phyloP scores from a whole-genome alignment of 2,888 invertebrate genomes.

The Willowsia nigromaculata region DNA sequence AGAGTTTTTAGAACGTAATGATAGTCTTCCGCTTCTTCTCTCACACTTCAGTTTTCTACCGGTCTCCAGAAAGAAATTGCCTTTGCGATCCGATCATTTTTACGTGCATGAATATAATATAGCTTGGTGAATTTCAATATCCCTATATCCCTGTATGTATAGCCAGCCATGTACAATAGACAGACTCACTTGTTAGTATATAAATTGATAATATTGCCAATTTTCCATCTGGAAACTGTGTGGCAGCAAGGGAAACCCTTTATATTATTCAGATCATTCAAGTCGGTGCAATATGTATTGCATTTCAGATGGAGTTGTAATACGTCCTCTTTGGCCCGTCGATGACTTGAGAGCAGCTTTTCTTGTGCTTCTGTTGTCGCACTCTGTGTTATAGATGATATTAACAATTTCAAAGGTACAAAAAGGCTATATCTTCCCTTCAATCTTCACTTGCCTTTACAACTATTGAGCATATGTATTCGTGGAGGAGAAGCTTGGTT shows the following conservation, averaged over 20 bases:
- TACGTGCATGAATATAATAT: not conserved
- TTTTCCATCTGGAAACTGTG: not conserved
- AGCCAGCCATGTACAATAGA: not conserved
- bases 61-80: not conserved
- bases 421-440: not conserved
- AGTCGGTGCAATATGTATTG: slow-evolving; percentile 21
- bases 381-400: not conserved
- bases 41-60: not conserved
- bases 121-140: no score
- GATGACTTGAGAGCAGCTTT: not conserved
- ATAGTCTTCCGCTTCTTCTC: not conserved
- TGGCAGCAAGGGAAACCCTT: not conserved
- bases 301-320: slow-evolving; percentile 31
- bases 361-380: not conserved
- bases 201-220: slow-evolving; percentile 49
- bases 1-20: not conserved
- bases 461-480: not conserved
- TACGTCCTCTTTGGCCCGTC: slow-evolving; percentile 23
- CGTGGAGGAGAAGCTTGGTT: not conserved
- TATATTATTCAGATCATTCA: slow-evolving; percentile 45
- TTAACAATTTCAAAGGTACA: slow-evolving; percentile 8
- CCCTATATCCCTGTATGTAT: not conserved
- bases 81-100: not conserved
- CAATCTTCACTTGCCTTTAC: not conserved
- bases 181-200: slow-evolving; percentile 27